Conservation (phyloP, 2,113 vertebrate species). For the Mus spicilegus region DNA sequence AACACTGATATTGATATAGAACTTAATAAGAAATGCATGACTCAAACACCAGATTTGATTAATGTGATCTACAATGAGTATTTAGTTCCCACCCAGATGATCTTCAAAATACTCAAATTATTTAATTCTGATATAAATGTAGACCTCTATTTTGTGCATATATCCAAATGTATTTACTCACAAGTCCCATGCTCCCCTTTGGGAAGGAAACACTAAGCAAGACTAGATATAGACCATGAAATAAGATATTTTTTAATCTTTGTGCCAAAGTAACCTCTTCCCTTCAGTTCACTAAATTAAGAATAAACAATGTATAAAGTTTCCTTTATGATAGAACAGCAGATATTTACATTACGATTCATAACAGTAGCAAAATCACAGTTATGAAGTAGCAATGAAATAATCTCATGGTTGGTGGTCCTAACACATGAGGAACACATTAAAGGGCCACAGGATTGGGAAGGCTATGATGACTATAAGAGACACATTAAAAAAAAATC, state of each 20-base stretch:
- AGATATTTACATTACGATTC: not conserved
- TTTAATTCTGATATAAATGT: conserved; percentile 23
- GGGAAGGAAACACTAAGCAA: not conserved
- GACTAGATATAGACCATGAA: not conserved
- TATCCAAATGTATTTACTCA: conserved; percentile 16
- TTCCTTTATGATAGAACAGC: not conserved
- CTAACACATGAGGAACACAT: not conserved
- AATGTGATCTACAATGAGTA: not conserved
- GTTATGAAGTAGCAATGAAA: not conserved
- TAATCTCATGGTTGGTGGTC: not conserved
- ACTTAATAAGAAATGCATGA: not conserved
- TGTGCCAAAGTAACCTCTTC: not conserved
- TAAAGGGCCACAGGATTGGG: not conserved
- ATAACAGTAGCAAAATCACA: not conserved
- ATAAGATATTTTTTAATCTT: not conserved
- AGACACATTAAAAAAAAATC: conserved; percentile 25
- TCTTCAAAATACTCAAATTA: conserved; percentile 11
- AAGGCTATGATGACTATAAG: not conserved
- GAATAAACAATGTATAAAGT: conserved; percentile 25
- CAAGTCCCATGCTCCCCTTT: not conserved
- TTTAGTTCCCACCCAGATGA: not conserved
- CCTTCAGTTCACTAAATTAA: conserved; percentile 14
- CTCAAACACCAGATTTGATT: conserved; percentile 6
- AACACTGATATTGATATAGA: conserved; percentile 11
- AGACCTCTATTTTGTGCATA: not conserved